Percentiles rank a stretch among this genome's conserved stretches.
phyloP scores from a whole-genome alignment of 1,140 invertebrate genomes.

The Diorhabda elongata region DNA sequence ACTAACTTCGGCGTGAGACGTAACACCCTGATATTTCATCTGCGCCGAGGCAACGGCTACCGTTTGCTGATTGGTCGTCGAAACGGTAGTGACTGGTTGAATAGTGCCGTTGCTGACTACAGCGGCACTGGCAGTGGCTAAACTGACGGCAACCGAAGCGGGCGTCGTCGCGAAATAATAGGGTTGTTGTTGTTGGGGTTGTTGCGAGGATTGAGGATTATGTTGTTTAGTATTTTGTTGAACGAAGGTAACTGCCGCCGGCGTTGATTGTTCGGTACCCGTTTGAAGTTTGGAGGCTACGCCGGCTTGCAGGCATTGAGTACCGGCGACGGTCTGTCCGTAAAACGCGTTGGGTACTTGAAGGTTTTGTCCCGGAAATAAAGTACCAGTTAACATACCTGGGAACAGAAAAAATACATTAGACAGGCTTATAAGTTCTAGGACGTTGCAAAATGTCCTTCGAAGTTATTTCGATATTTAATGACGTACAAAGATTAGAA shows the following conservation, averaged over 20 bases:
- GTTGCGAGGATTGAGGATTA: slow-evolving; percentile 23
- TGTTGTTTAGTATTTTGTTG: slow-evolving; percentile 19
- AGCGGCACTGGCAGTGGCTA: slow-evolving; percentile 22
- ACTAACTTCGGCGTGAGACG: slow-evolving; percentile 47
- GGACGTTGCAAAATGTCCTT: too few species aligned
- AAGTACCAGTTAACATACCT: slow-evolving; percentile 26
- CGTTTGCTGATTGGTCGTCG: slow-evolving; percentile 25
- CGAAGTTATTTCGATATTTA: too few species aligned
- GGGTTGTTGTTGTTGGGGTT: slow-evolving; percentile 34
- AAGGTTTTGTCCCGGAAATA: slow-evolving; percentile 33
- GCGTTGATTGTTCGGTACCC: slow-evolving; percentile 11
- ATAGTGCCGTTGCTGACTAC: not conserved
- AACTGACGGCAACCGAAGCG: slow-evolving; percentile 23
- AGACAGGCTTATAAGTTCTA: too few species aligned
- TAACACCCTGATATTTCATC: slow-evolving; percentile 41
- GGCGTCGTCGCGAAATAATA: slow-evolving; percentile 42
- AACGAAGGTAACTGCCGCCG: slow-evolving; percentile 26
- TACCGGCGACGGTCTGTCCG: slow-evolving; percentile 25
- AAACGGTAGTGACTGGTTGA: slow-evolving; percentile 24
- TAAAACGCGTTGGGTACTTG: slow-evolving; percentile 42
- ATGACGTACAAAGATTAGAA: too few species aligned
- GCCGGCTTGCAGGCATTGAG: slow-evolving; percentile 30
- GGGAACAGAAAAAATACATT: too few species aligned
- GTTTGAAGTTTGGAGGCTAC: slow-evolving; percentile 11
- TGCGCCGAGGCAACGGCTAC: slow-evolving; percentile 33